phyloP scores from a whole-genome alignment of 1,140 invertebrate species.

The Thaumatotibia leucotreta region DNA sequence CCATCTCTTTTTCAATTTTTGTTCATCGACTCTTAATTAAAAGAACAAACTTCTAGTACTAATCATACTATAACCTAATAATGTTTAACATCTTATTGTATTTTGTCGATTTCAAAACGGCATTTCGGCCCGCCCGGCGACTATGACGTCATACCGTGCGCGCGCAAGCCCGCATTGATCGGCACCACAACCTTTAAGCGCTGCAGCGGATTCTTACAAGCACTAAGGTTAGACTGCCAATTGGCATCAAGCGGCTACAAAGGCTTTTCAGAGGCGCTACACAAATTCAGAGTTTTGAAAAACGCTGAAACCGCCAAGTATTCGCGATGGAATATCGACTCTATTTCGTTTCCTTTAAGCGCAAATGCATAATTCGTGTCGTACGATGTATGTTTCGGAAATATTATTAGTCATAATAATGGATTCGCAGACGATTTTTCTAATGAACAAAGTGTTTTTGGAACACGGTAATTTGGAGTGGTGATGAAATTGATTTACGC shows the following conservation, averaged over 20 bases:
- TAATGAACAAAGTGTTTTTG: constrained; percentile 15
- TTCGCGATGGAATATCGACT: constrained; percentile 15
- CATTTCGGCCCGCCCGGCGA: constrained; percentile 45
- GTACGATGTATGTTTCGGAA: neutral
- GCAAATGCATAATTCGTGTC: neutral
- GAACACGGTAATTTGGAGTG: constrained; percentile 11
- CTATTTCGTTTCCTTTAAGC: neutral
- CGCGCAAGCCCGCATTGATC: constrained; percentile 61
- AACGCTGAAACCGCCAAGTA: constrained; percentile 23
- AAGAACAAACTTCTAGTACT: neutral
- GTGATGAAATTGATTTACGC: constrained; percentile 10
- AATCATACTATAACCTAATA: constrained; percentile 25
- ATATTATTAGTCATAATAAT: constrained; percentile 18
- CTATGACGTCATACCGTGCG: constrained; percentile 64
- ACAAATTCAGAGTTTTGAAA: constrained; percentile 23
- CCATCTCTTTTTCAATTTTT: neutral
- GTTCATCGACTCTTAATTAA: neutral
- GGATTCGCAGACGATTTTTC: constrained; percentile 19
- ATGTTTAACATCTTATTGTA: constrained; percentile 42
- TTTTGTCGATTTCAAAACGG: constrained; percentile 43
- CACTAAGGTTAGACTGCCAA: constrained; percentile 17
- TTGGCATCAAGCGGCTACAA: constrained; percentile 36
- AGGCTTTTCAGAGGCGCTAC: constrained; percentile 34
- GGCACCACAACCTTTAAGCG: constrained; percentile 37
- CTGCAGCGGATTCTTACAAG: constrained; percentile 39